Evolutionary conservation across 2,888 invertebrate genomes (phyloP).

Genomic region (Lobophora halterata): DNA sequence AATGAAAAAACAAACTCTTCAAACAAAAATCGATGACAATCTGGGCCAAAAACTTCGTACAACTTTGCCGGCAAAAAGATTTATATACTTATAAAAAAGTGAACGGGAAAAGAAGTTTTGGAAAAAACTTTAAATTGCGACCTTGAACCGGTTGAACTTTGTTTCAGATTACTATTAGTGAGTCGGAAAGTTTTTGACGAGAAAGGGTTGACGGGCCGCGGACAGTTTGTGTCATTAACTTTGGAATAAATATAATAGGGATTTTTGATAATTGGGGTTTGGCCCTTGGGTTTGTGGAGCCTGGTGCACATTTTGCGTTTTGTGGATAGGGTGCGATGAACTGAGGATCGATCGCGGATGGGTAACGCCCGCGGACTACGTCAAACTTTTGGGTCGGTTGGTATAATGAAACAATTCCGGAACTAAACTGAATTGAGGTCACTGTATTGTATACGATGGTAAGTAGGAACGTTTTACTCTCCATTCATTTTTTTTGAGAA

Average conservation of each 20-base stretch:
- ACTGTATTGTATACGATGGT: conserved; percentile 63
- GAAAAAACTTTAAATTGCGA: conserved; percentile 82
- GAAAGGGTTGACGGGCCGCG: conserved; percentile 60
- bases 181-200: conserved; percentile 71
- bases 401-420: conserved; percentile 72
- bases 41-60: conserved; percentile 79
- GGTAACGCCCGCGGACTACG: conserved; percentile 52
- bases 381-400: conserved; percentile 69
- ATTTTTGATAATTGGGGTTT: conserved; percentile 42
- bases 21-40: conserved; percentile 82
- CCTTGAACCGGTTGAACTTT: conserved; percentile 79
- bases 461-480: conserved; percentile 40
- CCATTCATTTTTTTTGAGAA: conserved; percentile 18
- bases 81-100: conserved; percentile 81
- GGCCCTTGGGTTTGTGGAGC: conserved; percentile 34
- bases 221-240: conserved; percentile 54
- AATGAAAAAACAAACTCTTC: conserved; percentile 81
- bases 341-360: conserved; percentile 61
- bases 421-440: conserved; percentile 66
- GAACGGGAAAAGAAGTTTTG: conserved; percentile 77
- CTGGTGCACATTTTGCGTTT: conserved; percentile 50
- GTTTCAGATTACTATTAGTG: conserved; percentile 79
- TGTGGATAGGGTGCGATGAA: conserved; percentile 61
- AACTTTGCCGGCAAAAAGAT: conserved; percentile 80
- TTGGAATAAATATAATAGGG: conserved; percentile 51